Percentiles rank a stretch among this genome's conserved stretches.
phyloP scores from a whole-genome alignment of 2,113 vertebrate species.

The Todiramphus saurophagus region DNA sequence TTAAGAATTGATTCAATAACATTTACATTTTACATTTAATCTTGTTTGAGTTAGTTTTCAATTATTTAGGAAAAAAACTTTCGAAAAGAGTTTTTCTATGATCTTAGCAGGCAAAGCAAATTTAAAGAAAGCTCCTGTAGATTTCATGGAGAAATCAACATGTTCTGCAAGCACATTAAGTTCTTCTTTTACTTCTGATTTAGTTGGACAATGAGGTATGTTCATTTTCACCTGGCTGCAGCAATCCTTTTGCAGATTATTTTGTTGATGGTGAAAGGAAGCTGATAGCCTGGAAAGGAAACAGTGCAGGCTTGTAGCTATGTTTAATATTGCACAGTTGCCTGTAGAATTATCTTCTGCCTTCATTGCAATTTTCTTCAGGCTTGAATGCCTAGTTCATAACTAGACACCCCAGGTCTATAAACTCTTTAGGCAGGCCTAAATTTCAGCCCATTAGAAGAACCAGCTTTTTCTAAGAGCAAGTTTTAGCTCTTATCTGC shows the following conservation, averaged over 20 bases:
- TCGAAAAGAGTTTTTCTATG: not conserved
- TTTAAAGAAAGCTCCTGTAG: not conserved
- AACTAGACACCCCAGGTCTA: not conserved
- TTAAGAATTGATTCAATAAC: not conserved
- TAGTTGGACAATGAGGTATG: not conserved
- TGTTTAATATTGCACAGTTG: not conserved
- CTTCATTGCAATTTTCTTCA: not conserved
- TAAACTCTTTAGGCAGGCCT: not conserved
- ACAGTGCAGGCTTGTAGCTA: not conserved
- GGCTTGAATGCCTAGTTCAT: not conserved
- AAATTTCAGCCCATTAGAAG: not conserved
- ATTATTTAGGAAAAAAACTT: not conserved
- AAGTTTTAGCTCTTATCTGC: not conserved
- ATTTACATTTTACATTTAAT: not conserved
- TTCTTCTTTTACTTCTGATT: not conserved
- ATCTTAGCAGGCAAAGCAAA: not conserved
- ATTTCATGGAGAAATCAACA: not conserved
- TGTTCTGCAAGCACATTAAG: not conserved
- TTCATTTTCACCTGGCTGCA: not conserved
- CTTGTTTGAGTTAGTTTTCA: not conserved
- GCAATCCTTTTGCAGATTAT: not conserved
- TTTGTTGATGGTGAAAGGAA: not conserved
- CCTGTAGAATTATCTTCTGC: not conserved
- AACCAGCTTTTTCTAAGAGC: not conserved
- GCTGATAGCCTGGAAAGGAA: not conserved